These are phyloP conservation scores for Chascanopsetta lugubris DNA, from an alignment of 2,113 vertebrate genomes.

Conservation along the genomic window DNA sequence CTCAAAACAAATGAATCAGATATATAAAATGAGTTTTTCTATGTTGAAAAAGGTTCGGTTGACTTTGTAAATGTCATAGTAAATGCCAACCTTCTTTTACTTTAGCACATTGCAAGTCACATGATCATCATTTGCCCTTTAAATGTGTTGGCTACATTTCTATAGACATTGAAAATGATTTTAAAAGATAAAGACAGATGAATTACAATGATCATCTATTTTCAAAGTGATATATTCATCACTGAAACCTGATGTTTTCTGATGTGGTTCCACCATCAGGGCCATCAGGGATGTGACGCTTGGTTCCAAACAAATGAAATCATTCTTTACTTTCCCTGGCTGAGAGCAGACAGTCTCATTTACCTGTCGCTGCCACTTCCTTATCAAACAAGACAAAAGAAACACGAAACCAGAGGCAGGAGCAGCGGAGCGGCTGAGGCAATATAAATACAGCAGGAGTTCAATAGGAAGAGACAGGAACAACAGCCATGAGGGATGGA, in stretches of 20 bases:
- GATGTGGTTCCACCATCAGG: background rate
- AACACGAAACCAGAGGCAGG: conserved; percentile 27
- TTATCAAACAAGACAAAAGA: conserved; percentile 20
- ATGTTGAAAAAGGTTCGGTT: too few species aligned
- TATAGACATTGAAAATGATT: too few species aligned
- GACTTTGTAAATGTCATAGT: too few species aligned
- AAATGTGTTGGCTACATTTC: too few species aligned
- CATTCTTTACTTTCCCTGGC: conserved; percentile 1
- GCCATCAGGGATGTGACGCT: background rate
- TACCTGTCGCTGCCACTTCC: conserved; percentile 14
- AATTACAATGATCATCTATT: too few species aligned
- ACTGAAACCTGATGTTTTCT: background rate
- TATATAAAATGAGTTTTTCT: too few species aligned
- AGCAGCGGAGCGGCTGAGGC: conserved; percentile 13
- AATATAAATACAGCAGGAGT: conserved; percentile 24
- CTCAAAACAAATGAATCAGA: too few species aligned
- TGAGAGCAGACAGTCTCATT: conserved; percentile 17
- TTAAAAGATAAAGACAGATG: background rate
- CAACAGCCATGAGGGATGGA: conserved; percentile 16
- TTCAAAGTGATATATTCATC: too few species aligned
- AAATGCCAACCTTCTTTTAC: too few species aligned
- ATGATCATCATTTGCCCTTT: too few species aligned
- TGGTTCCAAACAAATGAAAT: conserved; percentile 11
- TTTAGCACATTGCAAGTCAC: too few species aligned
- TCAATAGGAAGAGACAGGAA: conserved; percentile 20